Evolutionary conservation across 2,888 invertebrate species (phyloP), one percentile per base, ranked within the genome.

Genomic region (Seira ritae): DNA sequence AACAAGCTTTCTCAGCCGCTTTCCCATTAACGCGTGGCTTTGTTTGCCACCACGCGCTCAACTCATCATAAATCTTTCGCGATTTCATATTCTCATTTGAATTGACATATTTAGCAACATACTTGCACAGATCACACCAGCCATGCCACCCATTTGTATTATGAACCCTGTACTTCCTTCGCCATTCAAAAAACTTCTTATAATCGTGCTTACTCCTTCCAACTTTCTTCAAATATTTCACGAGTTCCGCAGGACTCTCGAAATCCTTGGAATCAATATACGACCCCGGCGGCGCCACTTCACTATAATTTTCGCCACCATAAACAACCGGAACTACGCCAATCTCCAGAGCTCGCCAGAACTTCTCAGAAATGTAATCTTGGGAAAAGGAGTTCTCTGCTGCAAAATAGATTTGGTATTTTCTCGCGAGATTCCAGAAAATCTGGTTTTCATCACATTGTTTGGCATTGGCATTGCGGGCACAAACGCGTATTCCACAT

Each of bases 131-230:
- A n/a, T n/a, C n/a, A n/a, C n/a, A n/a, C n/a, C n/a, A n/a, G n/a
- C n/a, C n/a, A n/a, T n/a, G n/a, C 86, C 84, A 85, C 20, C 75
- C 84, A 10, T 76, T 50, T 17, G 46, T 72, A 1, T 42, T 20
- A 62, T 68, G 17, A 20, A 80, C 62, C 22, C 23, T 10, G 68
- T 66, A 84, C 1, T 65, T 17, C 10, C 23, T 37, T 31, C 73
- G 79, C 87, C 87, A 87, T n/a, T 71, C 12, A 20, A 87, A 84
- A 69, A 84, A 87, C 23, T 78, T 75, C 10, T 78, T 15, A 50
- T 87, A 87, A 17, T 79, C 84, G 17, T 77, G 23, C 3, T 77
- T 71, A 78, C 85, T 60, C 31, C 20, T 6, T 31, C 85, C 83
- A 67, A 87, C 60, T 23, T 62, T 83, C 4, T 67, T 37, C 37